Percentiles rank a stretch among this genome's conserved stretches.
phyloP scores from a whole-genome alignment of 2,888 invertebrate species.

The Cybosia mesomella region DNA sequence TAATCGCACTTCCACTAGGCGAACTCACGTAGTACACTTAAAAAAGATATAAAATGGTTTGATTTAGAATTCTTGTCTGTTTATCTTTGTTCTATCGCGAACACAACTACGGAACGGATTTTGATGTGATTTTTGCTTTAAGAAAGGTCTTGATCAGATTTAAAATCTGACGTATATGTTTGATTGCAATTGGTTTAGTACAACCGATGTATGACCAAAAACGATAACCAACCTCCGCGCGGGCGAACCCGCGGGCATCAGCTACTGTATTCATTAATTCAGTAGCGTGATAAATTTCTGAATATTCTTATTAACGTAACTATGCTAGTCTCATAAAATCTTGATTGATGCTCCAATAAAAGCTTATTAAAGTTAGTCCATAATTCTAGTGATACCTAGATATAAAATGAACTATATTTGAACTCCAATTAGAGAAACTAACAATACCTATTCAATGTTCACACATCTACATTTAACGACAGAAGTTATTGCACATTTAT shows the following conservation, averaged over 20 bases:
- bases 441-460: constrained; percentile 10
- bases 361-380: constrained; percentile 11
- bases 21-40: no score
- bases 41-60: no score
- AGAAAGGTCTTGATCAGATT: no score
- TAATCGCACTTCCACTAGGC: no score
- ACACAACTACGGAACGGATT: no score
- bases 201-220: no score
- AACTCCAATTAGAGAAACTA: constrained; percentile 36
- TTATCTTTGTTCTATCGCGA: no score
- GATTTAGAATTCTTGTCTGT: no score
- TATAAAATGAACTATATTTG: constrained; percentile 32
- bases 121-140: no score
- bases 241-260: background rate
- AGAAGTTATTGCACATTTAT: background rate
- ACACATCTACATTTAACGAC: background rate
- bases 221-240: background rate
- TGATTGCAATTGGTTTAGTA: no score
- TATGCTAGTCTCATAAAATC: constrained; percentile 10
- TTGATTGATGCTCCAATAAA: constrained; percentile 11
- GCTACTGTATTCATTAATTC: background rate
- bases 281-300: background rate
- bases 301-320: background rate
- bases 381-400: constrained; percentile 16
- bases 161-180: no score